Percentiles rank a stretch among this genome's conserved stretches.
Evolutionary conservation across 2,797 vertebrate genomes (phyloP).

Genomic region (Coregonus sp.): DNA sequence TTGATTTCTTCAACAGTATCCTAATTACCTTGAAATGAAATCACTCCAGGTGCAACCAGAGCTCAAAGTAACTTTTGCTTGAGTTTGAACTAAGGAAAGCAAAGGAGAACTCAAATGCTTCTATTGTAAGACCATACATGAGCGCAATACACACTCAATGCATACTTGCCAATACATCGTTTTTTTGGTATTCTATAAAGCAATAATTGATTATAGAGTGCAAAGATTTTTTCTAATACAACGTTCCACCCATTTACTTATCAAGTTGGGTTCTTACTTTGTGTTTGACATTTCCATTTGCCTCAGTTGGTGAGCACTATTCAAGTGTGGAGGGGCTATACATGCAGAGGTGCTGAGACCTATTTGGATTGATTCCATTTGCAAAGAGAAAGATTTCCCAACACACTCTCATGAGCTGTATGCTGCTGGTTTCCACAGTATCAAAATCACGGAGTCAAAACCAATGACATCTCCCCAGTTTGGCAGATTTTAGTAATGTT

Average conservation of each 20-base stretch:
- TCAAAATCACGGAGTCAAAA: too few species aligned
- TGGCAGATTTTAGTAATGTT: conserved; percentile 39
- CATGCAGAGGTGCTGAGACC: not conserved
- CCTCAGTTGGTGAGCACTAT: not conserved
- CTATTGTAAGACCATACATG: too few species aligned
- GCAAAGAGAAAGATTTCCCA: not conserved
- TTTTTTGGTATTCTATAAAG: not conserved
- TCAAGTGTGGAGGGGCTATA: not conserved
- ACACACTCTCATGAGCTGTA: not conserved
- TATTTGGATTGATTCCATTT: not conserved
- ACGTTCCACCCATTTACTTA: not conserved
- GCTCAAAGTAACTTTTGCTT: conserved; percentile 45
- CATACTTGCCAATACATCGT: not conserved
- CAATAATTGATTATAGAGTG: not conserved
- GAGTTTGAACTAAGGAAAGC: conserved; percentile 28
- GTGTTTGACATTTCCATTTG: not conserved
- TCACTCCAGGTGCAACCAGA: conserved; percentile 48
- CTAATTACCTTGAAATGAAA: conserved; percentile 66
- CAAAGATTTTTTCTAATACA: not conserved
- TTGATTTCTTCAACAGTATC: conserved; percentile 53
- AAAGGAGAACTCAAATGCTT: not conserved
- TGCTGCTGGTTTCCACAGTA: not conserved
- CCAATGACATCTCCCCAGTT: conserved; percentile 13
- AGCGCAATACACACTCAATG: not conserved
- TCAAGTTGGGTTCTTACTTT: not conserved